A percentile compares a stretch with the other conserved stretches of the same genome.
Evolutionary conservation across 2,113 vertebrate genomes (phyloP).

Genomic region (Neolamprologus brichardi): DNA sequence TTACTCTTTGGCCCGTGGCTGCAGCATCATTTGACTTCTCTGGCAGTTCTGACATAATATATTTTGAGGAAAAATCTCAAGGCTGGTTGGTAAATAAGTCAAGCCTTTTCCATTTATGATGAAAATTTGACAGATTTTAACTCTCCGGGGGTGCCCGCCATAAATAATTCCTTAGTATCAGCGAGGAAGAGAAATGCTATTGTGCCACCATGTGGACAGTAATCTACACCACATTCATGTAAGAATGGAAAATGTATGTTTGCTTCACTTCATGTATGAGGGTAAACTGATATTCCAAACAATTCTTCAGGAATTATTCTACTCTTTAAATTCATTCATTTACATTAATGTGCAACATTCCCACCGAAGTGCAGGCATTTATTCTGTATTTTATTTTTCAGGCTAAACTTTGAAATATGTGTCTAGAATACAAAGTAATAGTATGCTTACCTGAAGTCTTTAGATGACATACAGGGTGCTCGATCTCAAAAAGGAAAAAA

Average conservation of each 20-base stretch:
- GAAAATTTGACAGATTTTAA: not conserved
- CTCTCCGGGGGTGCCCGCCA: not conserved
- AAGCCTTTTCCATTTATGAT: not conserved
- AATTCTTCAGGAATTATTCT: not conserved
- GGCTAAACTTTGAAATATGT: not conserved
- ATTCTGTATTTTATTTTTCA: not conserved
- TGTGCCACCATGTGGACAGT: slow-evolving; percentile 56
- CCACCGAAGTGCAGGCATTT: not conserved
- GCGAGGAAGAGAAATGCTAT: not conserved
- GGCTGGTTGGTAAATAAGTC: not conserved
- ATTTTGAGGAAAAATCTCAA: not conserved
- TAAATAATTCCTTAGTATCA: not conserved
- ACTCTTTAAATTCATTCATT: not conserved
- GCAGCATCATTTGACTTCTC: not conserved
- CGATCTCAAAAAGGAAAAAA: not conserved
- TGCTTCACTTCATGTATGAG: not conserved
- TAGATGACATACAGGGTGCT: not conserved
- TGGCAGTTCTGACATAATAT: not conserved
- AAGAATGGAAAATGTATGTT: not conserved
- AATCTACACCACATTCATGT: not conserved
- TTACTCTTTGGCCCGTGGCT: not conserved
- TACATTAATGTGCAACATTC: not conserved
- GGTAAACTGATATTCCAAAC: not conserved
- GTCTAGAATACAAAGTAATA: not conserved
- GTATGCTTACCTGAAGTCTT: not conserved